These are phyloP conservation scores for Melopsittacus undulatus DNA, from an alignment of 2,797 vertebrate species.

Conservation along the genomic window DNA sequence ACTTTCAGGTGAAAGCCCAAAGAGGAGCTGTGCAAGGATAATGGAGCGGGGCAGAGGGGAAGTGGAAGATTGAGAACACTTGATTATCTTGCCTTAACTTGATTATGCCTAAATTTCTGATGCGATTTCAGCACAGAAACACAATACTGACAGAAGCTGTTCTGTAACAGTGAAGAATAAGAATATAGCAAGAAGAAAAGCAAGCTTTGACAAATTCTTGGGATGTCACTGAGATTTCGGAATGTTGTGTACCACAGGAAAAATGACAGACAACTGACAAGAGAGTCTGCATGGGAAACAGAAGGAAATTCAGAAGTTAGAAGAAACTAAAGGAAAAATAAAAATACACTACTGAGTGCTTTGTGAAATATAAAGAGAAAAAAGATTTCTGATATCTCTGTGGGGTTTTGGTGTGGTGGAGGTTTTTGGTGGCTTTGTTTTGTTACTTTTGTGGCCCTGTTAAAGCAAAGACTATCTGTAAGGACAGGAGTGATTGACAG, in stretches of 20 bases:
- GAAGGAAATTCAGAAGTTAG: not conserved
- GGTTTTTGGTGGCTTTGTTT: not conserved
- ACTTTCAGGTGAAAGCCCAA: not conserved
- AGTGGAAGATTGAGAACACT: not conserved
- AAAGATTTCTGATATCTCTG: not conserved
- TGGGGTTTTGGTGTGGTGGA: too few species aligned
- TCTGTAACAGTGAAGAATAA: not conserved
- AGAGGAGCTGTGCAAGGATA: not conserved
- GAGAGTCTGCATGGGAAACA: not conserved
- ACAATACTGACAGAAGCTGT: not conserved
- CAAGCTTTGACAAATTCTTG: not conserved
- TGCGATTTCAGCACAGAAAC: not conserved
- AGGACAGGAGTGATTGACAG: not conserved
- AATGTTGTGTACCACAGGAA: not conserved
- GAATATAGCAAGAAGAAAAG: not conserved
- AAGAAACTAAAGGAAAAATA: not conserved
- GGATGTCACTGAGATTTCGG: not conserved
- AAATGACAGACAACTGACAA: not conserved
- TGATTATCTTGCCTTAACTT: not conserved
- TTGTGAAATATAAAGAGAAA: not conserved
- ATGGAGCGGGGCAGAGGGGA: not conserved
- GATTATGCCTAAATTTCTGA: not conserved
- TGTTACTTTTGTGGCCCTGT: not conserved
- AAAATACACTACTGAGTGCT: not conserved
- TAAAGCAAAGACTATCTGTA: not conserved